These are phyloP conservation scores for Hylaeus anthracinus DNA, from an alignment of 1,140 invertebrate species.

Conservation along the genomic window DNA sequence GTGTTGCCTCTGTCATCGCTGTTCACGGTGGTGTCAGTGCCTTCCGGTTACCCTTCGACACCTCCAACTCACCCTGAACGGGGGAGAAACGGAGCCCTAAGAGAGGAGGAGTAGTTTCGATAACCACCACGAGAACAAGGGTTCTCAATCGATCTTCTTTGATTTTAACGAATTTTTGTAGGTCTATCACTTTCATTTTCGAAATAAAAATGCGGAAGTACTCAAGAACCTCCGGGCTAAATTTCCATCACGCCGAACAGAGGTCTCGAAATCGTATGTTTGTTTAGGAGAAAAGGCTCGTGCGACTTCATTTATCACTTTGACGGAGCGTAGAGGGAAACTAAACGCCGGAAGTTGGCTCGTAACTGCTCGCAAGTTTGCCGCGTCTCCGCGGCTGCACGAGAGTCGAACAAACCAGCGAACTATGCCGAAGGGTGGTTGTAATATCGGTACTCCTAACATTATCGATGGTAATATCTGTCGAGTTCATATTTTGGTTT, in stretches of 20 bases:
- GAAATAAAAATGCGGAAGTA: too few relatives aligned
- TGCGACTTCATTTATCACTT: slow-evolving; percentile 56
- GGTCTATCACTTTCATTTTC: too few relatives aligned
- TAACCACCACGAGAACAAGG: too few relatives aligned
- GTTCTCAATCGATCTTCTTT: too few relatives aligned
- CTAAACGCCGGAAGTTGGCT: neutral
- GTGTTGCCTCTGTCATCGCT: slow-evolving; percentile 5
- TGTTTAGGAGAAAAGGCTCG: slow-evolving; percentile 2
- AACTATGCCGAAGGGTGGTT: slow-evolving; percentile 1
- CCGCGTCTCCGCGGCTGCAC: neutral
- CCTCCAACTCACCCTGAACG: too few relatives aligned
- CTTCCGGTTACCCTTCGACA: slow-evolving; percentile 2
- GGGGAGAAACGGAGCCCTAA: slow-evolving; percentile 15
- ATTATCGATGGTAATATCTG: neutral
- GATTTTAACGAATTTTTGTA: too few relatives aligned
- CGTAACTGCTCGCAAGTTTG: neutral
- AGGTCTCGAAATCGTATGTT: slow-evolving; percentile 44
- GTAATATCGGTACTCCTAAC: neutral
- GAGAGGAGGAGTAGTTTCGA: too few relatives aligned
- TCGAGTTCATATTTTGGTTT: neutral
- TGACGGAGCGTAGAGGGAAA: neutral
- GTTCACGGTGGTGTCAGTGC: neutral
- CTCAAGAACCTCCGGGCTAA: neutral
- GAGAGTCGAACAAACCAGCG: neutral
- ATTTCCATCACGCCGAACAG: neutral